Conservation (phyloP, 2,888 invertebrate genomes). For the Cephus pulcher region DNA sequence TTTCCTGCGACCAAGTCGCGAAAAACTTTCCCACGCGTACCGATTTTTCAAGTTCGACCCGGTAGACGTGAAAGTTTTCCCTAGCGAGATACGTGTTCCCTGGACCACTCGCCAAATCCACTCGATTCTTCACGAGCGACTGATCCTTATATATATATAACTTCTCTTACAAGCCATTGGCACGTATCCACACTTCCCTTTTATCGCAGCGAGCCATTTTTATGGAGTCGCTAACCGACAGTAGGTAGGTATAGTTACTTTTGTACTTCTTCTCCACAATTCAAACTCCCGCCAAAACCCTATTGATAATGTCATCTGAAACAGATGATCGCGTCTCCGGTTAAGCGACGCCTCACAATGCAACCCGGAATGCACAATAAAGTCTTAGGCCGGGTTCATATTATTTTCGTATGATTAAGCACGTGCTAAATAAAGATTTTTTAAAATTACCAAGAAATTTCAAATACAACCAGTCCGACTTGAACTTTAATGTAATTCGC, state of each 20-base stretch:
- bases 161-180: neutral
- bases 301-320: no score
- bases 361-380: neutral
- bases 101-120: neutral
- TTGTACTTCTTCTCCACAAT: no score
- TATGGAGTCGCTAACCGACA: neutral
- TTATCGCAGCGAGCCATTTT: neutral
- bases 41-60: neutral
- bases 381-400: neutral
- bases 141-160: neutral
- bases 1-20: neutral
- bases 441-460: neutral
- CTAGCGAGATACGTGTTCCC: neutral
- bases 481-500: neutral
- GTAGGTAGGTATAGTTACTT: neutral
- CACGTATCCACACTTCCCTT: neutral
- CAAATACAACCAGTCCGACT: neutral
- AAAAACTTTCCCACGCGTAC: neutral
- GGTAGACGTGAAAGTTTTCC: neutral
- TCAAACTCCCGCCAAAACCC: no score
- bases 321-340: neutral
- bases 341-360: neutral
- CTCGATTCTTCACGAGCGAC: neutral
- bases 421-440: neutral
- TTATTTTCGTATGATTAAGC: neutral